Percentiles rank a stretch among this genome's conserved stretches.
phyloP scores from a whole-genome alignment of 2,888 invertebrate species.

The Erebia palarica region DNA sequence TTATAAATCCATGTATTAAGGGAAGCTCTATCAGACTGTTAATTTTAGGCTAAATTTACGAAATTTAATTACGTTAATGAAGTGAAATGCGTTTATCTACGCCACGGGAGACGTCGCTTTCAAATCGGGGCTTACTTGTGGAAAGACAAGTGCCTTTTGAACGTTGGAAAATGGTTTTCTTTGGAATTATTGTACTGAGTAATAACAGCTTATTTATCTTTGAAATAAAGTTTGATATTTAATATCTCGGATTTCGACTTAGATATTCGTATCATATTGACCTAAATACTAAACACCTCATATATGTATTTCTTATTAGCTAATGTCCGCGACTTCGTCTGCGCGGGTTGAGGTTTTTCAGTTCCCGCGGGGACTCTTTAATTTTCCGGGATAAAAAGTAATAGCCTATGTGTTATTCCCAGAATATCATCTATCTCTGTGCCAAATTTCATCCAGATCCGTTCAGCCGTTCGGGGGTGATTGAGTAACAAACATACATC shows the following conservation, averaged over 20 bases:
- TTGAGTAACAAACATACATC: no score
- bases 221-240: neutral
- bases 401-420: no score
- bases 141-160: constrained; percentile 45
- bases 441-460: no score
- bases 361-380: no score
- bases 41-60: constrained; percentile 66
- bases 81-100: constrained; percentile 64
- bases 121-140: constrained; percentile 49
- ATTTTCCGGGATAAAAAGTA: no score
- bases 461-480: no score
- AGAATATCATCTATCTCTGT: no score
- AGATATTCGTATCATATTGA: no score
- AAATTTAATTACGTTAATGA: constrained; percentile 76
- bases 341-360: no score
- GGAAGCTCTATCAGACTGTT: constrained; percentile 63
- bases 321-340: no score
- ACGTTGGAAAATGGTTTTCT: constrained; percentile 18
- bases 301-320: no score
- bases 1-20: constrained; percentile 64
- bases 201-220: neutral
- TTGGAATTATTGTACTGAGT: neutral
- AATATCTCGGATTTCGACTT: neutral
- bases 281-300: no score
- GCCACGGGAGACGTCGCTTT: constrained; percentile 47